Evolutionary conservation across 2,888 invertebrate species (phyloP), one percentile per base, ranked within the genome.

Genomic region (Siphlonurus alternatus): DNA sequence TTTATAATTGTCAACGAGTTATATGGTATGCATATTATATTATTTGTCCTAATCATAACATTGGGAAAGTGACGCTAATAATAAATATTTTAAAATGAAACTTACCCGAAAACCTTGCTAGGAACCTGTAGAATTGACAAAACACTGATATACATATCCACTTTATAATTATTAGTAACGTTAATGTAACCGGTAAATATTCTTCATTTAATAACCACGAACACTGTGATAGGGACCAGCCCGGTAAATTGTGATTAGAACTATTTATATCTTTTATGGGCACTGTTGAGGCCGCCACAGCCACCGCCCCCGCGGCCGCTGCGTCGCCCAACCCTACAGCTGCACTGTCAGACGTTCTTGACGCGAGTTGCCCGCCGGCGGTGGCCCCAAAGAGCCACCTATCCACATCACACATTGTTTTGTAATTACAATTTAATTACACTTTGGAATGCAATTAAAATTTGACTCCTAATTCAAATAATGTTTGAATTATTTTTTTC

Each of bases 121-220:
- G 56, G 56, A 56, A 56, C 56, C 56, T 56, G 56, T 56, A 56
- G 56, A 56, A 56, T 22, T 56, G 56, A 56, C 19, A 56, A n/a
- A 56, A 56, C 56, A 56, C 56, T 22, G 22, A n/a, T 22, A 56
- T 5, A 22, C 56, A 56, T 22, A 20, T 56, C 19, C 19, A 22
- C 38, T 38, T 38, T 38, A 38, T 38, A 38, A 38, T 38, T 38
- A 38, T 38, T 15, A 38, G 15, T 56, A 56, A 56, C 56, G 56
- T 56, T 20, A 56, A 56, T 20, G 56, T 56, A 38, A 38, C 38
- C 38, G 38, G 38, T 38, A 38, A 38, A 38, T 38, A 38, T 38
- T 38, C 38, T 38, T 38, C 38, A 38, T 38, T 38, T 38, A 38
- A 38, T 38, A 38, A 38, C 38, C 38, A 38, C 38, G 38, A 38